These are phyloP conservation scores for Anoplius nigerrimus DNA, from an alignment of 2,888 invertebrate genomes.

Conservation along the genomic window DNA sequence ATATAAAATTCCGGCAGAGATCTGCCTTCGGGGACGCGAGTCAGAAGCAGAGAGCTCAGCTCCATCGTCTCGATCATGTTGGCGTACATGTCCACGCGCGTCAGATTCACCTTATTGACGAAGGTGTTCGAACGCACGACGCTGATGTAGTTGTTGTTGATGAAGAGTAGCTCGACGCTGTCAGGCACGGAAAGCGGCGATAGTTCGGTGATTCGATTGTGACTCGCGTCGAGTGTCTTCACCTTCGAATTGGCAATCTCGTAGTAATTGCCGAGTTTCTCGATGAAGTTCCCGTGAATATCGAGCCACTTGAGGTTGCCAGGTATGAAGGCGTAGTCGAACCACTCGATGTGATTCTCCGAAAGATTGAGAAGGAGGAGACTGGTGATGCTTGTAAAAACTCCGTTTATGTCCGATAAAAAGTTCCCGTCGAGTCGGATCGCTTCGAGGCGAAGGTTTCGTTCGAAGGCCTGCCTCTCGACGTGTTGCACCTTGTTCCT, in stretches of 20 bases:
- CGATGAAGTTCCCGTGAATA: constrained; percentile 92
- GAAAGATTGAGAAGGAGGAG: constrained; percentile 92
- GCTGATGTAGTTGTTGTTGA: constrained; percentile 91
- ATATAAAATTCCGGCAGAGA: constrained; percentile 91
- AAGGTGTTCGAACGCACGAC: constrained; percentile 90
- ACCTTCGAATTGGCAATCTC: constrained; percentile 82
- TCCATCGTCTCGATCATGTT: constrained; percentile 90
- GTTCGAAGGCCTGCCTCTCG: constrained; percentile 88
- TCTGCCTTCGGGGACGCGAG: constrained; percentile 84
- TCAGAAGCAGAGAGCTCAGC: constrained; percentile 86
- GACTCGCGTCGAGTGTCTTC: constrained; percentile 91
- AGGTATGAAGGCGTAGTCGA: constrained; percentile 94
- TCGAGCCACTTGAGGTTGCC: constrained; percentile 93
- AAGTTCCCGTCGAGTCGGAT: constrained; percentile 92
- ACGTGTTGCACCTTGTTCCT: constrained; percentile 92
- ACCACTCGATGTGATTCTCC: constrained; percentile 94
- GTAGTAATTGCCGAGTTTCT: constrained; percentile 91
- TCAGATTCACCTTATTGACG: constrained; percentile 88
- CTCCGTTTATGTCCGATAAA: constrained; percentile 91
- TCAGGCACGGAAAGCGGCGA: constrained; percentile 91
- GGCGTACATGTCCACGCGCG: constrained; percentile 92
- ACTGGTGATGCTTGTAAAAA: constrained; percentile 89
- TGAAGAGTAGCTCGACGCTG: constrained; percentile 90
- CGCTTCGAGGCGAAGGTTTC: constrained; percentile 88
- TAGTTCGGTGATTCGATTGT: constrained; percentile 90